A percentile compares a stretch with the other conserved stretches of the same genome.
These are phyloP conservation scores for Benitochromis conjunctus DNA, from an alignment of 2,113 vertebrate genomes.

Conservation along the genomic window DNA sequence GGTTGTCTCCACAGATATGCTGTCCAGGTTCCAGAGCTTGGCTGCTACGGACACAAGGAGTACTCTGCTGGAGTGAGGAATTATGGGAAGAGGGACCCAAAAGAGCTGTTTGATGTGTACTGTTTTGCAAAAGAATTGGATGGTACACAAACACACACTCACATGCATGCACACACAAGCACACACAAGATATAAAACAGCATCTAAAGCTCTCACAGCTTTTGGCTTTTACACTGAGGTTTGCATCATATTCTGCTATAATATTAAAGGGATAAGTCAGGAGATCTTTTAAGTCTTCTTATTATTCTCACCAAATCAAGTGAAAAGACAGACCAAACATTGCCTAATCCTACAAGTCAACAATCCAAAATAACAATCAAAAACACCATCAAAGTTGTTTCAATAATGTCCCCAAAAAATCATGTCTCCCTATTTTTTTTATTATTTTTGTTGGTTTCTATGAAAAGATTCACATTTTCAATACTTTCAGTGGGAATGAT, in stretches of 20 bases:
- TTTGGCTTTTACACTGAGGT: neutral
- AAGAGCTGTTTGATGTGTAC: conserved; percentile 89
- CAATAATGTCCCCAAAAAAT: neutral
- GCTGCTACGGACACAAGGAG: conserved; percentile 90
- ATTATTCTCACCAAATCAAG: neutral
- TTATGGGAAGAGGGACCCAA: conserved; percentile 82
- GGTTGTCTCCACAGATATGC: conserved; percentile 80
- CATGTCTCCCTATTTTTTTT: neutral
- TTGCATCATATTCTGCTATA: conserved; percentile 14
- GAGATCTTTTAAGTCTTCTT: neutral
- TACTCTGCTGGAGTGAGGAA: conserved; percentile 87
- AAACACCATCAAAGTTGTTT: neutral
- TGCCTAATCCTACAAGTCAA: neutral
- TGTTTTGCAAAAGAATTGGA: conserved; percentile 84
- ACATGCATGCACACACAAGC: conserved; percentile 1
- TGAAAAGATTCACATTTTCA: neutral
- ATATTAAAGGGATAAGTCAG: neutral
- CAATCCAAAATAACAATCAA: neutral
- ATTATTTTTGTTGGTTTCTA: neutral
- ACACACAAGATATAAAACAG: neutral
- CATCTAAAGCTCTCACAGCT: conserved; percentile 1
- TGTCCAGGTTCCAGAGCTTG: conserved; percentile 85
- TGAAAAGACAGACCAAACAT: neutral
- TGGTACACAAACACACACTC: conserved; percentile 62
- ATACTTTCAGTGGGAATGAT: neutral